Evolutionary conservation across 2,888 invertebrate species (phyloP).

Genomic region (Drosophila dives): DNA sequence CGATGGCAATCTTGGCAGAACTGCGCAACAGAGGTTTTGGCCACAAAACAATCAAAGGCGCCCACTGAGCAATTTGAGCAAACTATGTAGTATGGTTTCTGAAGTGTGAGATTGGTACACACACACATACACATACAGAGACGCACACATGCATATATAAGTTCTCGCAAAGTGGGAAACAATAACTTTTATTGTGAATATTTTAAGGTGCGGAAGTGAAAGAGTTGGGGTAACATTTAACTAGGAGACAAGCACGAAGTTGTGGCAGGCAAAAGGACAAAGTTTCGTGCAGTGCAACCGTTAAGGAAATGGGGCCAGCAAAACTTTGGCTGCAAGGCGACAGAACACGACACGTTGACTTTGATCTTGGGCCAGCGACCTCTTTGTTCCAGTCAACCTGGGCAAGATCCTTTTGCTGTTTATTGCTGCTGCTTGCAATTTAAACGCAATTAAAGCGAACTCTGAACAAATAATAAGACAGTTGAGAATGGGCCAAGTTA

Average conservation of each 20-base stretch:
- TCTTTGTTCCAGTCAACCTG: slow-evolving; percentile 1
- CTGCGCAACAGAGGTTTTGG: slow-evolving; percentile 28
- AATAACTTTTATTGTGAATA: slow-evolving; percentile 79
- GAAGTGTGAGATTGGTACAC: slow-evolving; percentile 34
- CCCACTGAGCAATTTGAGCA: slow-evolving; percentile 37
- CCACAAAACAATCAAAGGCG: slow-evolving; percentile 73
- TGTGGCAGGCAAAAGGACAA: slow-evolving; percentile 62
- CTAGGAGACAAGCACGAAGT: slow-evolving; percentile 3
- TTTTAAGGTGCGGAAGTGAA: slow-evolving; percentile 56
- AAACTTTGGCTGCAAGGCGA: slow-evolving; percentile 65
- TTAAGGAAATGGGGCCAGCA: slow-evolving; percentile 56
- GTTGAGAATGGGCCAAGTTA: slow-evolving; percentile 43
- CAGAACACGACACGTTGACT: slow-evolving; percentile 69
- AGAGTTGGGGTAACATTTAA: slow-evolving; percentile 10
- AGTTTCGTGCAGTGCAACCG: slow-evolving; percentile 63
- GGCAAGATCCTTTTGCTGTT: slow-evolving; percentile 11
- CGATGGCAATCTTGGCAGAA: slow-evolving; percentile 47
- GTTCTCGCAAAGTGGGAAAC: slow-evolving; percentile 56
- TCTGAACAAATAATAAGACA: slow-evolving; percentile 47
- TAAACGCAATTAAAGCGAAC: slow-evolving; percentile 65
- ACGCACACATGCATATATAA: slow-evolving; percentile 6
- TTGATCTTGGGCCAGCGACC: slow-evolving; percentile 64
- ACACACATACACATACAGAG: background rate
- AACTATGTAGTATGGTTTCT: slow-evolving; percentile 25
- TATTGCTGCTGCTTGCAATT: slow-evolving; percentile 58